Conservation (phyloP, 1,140 invertebrate genomes). For the Arion vulgaris region DNA sequence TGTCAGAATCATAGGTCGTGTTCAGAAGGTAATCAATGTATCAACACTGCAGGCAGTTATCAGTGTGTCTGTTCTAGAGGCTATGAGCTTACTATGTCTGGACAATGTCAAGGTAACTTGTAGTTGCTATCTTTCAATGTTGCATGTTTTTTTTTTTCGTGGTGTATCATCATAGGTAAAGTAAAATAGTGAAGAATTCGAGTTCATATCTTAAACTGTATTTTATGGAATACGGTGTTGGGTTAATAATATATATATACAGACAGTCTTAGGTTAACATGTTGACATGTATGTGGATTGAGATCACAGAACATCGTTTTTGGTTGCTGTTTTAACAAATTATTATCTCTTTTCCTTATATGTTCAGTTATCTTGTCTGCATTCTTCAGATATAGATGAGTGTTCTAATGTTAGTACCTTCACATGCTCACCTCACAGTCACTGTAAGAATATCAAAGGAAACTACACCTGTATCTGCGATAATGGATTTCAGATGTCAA, state of each 20-base stretch:
- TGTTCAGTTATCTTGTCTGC: too few species aligned
- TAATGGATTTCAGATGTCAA: neutral
- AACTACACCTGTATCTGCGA: neutral
- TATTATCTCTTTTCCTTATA: too few species aligned
- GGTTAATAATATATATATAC: too few species aligned
- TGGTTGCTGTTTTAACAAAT: too few species aligned
- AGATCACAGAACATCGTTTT: too few species aligned
- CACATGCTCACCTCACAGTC: neutral
- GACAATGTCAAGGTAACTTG: neutral
- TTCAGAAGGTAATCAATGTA: neutral
- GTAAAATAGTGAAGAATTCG: too few species aligned
- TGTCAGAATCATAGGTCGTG: neutral
- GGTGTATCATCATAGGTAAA: too few species aligned
- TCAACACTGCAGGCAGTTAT: neutral
- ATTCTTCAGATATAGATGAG: neutral
- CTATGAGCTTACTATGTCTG: neutral
- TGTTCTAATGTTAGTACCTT: neutral
- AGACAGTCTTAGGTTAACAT: too few species aligned
- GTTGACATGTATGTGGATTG: too few species aligned
- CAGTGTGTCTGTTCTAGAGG: neutral
- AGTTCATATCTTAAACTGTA: too few species aligned
- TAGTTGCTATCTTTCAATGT: neutral
- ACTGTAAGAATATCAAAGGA: neutral
- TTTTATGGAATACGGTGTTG: too few species aligned
- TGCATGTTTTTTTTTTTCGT: too few species aligned